These are phyloP conservation scores for Nerophis lumbriciformis DNA, from an alignment of 2,113 vertebrate genomes.

Conservation along the genomic window DNA sequence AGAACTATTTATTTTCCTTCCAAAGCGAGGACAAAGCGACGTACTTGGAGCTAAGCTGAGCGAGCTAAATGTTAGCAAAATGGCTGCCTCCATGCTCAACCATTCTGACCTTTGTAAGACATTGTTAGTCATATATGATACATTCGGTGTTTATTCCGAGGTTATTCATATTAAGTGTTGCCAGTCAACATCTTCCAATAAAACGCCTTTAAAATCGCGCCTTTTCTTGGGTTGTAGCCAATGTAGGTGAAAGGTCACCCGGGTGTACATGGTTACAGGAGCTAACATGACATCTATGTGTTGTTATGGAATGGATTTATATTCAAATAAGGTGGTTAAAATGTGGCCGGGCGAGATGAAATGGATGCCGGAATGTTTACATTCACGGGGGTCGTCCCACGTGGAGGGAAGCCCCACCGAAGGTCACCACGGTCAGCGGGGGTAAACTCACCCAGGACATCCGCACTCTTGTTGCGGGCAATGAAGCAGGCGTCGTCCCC, in stretches of 20 bases:
- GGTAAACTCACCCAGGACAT: constrained; percentile 85
- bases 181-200: not conserved
- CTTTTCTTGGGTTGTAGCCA: not conserved
- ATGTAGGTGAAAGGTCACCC: constrained; percentile 74
- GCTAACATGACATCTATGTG: not conserved
- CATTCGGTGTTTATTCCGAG: rapidly evolving
- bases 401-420: constrained; percentile 46
- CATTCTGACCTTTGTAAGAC: constrained; percentile 76
- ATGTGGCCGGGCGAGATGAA: not conserved
- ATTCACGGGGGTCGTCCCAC: constrained; percentile 39
- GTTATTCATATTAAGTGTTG: rapidly evolving
- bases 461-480: constrained; percentile 83
- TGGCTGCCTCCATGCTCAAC: constrained; percentile 76
- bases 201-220: not conserved
- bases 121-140: constrained; percentile 15
- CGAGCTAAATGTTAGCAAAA: constrained; percentile 59
- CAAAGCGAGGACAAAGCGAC: constrained; percentile 44
- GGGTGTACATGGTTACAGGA: not conserved
- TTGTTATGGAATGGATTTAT: not conserved
- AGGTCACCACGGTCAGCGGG: constrained; percentile 44
- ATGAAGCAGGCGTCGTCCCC: constrained; percentile 97
- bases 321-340: not conserved
- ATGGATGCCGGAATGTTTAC: constrained; percentile 46
- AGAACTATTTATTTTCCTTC: not conserved
- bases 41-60: constrained; percentile 7